Evolutionary conservation across 2,113 vertebrate genomes (phyloP).

Genomic region (Myxocyprinus asiaticus): DNA sequence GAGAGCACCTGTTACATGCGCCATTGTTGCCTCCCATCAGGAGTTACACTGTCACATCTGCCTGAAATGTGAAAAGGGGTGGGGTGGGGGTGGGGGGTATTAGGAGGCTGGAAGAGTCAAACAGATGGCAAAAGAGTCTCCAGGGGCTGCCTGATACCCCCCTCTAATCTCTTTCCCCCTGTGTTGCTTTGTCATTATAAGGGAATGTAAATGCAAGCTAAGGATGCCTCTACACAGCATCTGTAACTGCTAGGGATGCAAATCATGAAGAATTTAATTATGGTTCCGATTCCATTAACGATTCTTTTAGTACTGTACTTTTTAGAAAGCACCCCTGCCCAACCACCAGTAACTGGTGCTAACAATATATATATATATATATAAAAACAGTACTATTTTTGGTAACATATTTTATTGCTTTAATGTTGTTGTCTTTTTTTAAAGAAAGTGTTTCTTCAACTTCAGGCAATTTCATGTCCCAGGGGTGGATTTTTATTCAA

Average conservation of each 20-base stretch:
- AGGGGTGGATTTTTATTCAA: too few species aligned
- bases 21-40: slow-evolving; percentile 65
- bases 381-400: too few species aligned
- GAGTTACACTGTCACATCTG: slow-evolving; percentile 71
- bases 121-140: slow-evolving; percentile 60
- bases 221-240: slow-evolving; percentile 47
- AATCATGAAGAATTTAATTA: background rate
- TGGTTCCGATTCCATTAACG: background rate
- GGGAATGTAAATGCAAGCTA: slow-evolving; percentile 51
- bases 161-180: slow-evolving; percentile 38
- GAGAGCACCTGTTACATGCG: slow-evolving; percentile 64
- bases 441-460: too few species aligned
- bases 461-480: too few species aligned
- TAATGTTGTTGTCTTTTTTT: too few species aligned
- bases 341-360: too few species aligned
- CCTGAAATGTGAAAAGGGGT: slow-evolving; percentile 57
- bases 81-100: slow-evolving; percentile 19
- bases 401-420: too few species aligned
- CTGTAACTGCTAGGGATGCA: background rate
- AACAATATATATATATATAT: too few species aligned
- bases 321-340: too few species aligned
- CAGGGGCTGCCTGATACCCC: slow-evolving; percentile 52
- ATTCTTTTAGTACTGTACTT: too few species aligned
- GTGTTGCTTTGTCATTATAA: slow-evolving; percentile 50
- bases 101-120: slow-evolving; percentile 46